Percentiles rank a stretch among this genome's conserved stretches.
phyloP scores from a whole-genome alignment of 2,797 vertebrate species.

The Poecile montanus region DNA sequence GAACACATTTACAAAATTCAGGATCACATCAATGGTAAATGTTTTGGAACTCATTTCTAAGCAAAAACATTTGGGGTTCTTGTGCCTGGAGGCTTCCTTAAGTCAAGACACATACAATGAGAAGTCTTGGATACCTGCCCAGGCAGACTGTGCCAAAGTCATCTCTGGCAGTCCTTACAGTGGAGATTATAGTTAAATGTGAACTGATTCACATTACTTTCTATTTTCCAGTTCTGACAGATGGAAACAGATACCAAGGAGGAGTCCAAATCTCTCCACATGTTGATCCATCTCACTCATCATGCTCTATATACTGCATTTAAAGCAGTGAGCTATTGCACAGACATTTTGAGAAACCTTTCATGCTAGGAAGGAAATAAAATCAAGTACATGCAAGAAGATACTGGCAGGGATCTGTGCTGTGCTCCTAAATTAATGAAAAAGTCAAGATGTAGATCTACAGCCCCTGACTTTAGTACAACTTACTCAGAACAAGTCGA shows the following conservation, averaged over 20 bases:
- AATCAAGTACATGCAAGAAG: neutral
- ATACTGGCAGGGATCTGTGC: neutral
- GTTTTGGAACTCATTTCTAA: neutral
- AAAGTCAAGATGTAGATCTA: neutral
- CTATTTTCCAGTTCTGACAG: slow-evolving; percentile 40
- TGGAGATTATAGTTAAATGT: slow-evolving; percentile 48
- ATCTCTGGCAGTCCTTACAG: slow-evolving; percentile 32
- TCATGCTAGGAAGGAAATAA: slow-evolving; percentile 11
- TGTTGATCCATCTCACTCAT: slow-evolving; percentile 47
- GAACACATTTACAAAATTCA: neutral
- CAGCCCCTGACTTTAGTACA: neutral
- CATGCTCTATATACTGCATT: neutral
- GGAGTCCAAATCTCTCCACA: slow-evolving; percentile 1
- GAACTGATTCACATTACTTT: slow-evolving; percentile 41
- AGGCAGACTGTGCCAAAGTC: neutral
- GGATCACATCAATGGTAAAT: neutral
- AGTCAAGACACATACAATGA: neutral
- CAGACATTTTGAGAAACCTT: neutral
- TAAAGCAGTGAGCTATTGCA: neutral
- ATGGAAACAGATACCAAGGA: slow-evolving; percentile 45
- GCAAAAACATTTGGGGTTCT: neutral
- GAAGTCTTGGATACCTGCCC: neutral
- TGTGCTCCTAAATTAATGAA: neutral
- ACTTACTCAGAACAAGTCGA: neutral
- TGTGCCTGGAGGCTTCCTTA: neutral